These are phyloP conservation scores for Lordiphosa fenestrarum DNA, from an alignment of 2,888 invertebrate species.

Conservation along the genomic window DNA sequence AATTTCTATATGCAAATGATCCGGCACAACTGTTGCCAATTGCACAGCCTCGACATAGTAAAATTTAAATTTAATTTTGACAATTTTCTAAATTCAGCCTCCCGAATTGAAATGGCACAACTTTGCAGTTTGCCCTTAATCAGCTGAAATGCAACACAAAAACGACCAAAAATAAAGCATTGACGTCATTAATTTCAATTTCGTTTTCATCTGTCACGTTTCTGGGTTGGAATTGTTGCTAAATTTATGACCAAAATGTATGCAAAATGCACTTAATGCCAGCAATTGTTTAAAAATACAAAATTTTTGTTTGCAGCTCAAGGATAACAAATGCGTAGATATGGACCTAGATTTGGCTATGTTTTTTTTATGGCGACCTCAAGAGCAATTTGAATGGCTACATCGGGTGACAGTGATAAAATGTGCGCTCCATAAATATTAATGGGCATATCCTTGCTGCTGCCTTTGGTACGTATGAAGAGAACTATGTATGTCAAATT, in stretches of 20 bases:
- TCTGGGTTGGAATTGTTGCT: constrained; percentile 16
- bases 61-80: constrained; percentile 44
- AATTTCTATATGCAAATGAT: background rate
- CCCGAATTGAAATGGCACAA: constrained; percentile 3
- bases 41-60: constrained; percentile 61
- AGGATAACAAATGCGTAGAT: constrained; percentile 79
- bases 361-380: constrained; percentile 64
- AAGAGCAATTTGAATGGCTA: constrained; percentile 56
- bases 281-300: constrained; percentile 32
- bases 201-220: constrained; percentile 8
- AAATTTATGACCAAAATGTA: constrained; percentile 51
- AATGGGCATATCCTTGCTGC: constrained; percentile 7
- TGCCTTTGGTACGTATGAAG: background rate
- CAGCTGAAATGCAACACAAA: constrained; percentile 6
- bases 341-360: constrained; percentile 75
- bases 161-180: constrained; percentile 14
- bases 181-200: constrained; percentile 50
- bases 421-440: constrained; percentile 45
- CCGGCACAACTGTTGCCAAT: constrained; percentile 11
- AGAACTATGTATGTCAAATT: constrained; percentile 28
- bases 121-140: constrained; percentile 35
- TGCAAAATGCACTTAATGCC: constrained; percentile 24
- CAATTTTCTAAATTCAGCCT: constrained; percentile 28
- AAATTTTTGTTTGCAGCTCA: constrained; percentile 57
- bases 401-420: constrained; percentile 49